Evolutionary conservation across 2,797 vertebrate species (phyloP).

Genomic region (Catamblyrhynchus diadema): DNA sequence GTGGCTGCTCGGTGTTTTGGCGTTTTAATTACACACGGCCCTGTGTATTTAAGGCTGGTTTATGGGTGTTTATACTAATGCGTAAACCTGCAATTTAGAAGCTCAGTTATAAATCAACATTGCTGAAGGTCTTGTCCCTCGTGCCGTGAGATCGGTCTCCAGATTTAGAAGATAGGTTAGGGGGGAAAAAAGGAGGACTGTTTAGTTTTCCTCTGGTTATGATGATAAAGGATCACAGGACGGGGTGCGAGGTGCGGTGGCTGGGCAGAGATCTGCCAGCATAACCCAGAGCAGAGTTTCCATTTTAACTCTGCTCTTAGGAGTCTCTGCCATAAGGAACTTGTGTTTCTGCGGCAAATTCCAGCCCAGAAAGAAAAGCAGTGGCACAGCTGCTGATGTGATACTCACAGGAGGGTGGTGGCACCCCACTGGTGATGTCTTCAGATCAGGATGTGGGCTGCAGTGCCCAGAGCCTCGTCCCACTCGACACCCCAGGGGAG

Average conservation of each 20-base stretch:
- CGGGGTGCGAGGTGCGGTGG: background rate
- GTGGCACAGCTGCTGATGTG: background rate
- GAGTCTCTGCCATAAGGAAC: background rate
- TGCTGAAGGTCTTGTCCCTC: slow-evolving; percentile 57
- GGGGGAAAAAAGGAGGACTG: background rate
- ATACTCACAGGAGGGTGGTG: background rate
- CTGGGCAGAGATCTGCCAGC: fast-evolving
- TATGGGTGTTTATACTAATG: slow-evolving; percentile 64
- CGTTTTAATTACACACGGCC: background rate
- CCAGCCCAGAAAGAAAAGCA: background rate
- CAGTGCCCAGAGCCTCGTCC: background rate
- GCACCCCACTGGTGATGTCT: background rate
- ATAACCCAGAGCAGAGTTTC: background rate
- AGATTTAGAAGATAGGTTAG: slow-evolving; percentile 54
- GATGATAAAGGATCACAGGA: background rate
- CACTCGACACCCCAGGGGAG: fast-evolving
- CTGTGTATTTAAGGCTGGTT: slow-evolving; percentile 51
- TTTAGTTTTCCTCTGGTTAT: slow-evolving; percentile 13
- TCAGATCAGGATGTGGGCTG: background rate
- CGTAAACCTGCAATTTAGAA: slow-evolving; percentile 64
- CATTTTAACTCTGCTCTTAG: background rate
- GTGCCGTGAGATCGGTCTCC: slow-evolving; percentile 41
- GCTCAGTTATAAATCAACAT: slow-evolving; percentile 49
- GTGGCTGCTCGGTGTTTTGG: slow-evolving; percentile 1
- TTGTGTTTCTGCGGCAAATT: background rate